Evolutionary conservation across 2,797 vertebrate genomes (phyloP), one percentile per base, ranked within the genome.

Genomic region (Gila robusta): DNA sequence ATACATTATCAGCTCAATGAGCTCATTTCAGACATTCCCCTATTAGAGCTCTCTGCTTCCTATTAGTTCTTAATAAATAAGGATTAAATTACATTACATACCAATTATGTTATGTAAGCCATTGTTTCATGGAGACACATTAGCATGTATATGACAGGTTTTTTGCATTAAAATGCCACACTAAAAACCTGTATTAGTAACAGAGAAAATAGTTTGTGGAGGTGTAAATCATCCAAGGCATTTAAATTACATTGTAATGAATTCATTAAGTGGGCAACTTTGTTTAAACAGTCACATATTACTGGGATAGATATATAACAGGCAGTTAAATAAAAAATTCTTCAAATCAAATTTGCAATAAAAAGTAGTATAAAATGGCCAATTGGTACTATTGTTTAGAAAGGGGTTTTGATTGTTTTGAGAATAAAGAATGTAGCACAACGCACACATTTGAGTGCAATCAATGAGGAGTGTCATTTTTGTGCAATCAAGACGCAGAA

Each of bases 51-150:
- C 52, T 49, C 54, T 41, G 19, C 69, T 73, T 70, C 78, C 78
- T 73, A 86, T 81, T 86, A 39, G 39, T 16, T 64, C 69, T 81
- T 86, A 86, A 86, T 72, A 86, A 73, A 86, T 64, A 80, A 49
- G 41, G 41, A 71, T 73, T 35, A 71, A 81, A 86, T 64, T 21
- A 73, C 54, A 86, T 86, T 80, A 66, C 16, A 52, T 52, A 11
- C 8, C 84, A 79, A 79, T 72, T 67, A 67, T 1, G 23, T 83
- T 67, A 73, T 83, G 54, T 56, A 84, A 84, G 49, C 35, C 78
- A 32, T 23, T 23, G 28, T 49, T 81, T 69, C 21, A 74, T 16
- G 0, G 35, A 56, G 44, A 54, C 12, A 78, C 56, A 28, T 54
- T 16, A 64, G 32, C 64, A 81, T 62, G 37, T 14, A 32, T 54